These are phyloP conservation scores for Drosophila orena DNA, from an alignment of 1,140 invertebrate genomes.

Conservation along the genomic window DNA sequence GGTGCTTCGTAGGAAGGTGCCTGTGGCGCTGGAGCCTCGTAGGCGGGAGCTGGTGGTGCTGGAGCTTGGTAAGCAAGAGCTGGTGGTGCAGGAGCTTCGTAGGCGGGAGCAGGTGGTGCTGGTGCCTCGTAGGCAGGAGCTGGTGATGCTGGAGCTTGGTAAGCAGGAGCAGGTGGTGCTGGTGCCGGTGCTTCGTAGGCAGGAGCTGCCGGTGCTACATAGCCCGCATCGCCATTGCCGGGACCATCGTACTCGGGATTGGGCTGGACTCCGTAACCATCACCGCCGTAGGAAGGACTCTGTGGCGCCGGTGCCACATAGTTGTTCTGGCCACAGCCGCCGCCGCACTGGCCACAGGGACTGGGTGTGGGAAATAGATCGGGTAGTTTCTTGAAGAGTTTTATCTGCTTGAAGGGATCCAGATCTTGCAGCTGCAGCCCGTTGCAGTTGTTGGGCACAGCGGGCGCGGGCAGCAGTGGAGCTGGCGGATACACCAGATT, in stretches of 20 bases:
- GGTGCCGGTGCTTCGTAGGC: constrained; percentile 18
- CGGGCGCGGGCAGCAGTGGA: not conserved
- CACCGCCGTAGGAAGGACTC: constrained; percentile 25
- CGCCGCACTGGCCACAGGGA: constrained; percentile 35
- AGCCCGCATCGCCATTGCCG: constrained; percentile 64
- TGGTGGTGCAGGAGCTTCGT: constrained; percentile 21
- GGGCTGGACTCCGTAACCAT: constrained; percentile 8
- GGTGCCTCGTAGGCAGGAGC: constrained; percentile 23
- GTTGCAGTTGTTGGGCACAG: constrained; percentile 31
- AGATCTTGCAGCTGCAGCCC: constrained; percentile 47
- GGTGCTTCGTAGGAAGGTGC: constrained; percentile 30
- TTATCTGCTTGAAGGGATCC: constrained; percentile 70
- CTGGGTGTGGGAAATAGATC: constrained; percentile 54
- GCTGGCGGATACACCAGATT: constrained; percentile 22
- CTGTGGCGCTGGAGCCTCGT: constrained; percentile 21
- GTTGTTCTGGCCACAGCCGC: constrained; percentile 31
- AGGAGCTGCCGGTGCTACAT: constrained; percentile 28
- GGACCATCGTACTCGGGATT: constrained; percentile 57
- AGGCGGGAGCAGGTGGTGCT: not conserved
- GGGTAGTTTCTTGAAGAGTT: constrained; percentile 66
- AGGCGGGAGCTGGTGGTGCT: constrained; percentile 9
- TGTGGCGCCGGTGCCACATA: constrained; percentile 34
- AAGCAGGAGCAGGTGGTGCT: constrained; percentile 1
- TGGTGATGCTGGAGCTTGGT: constrained; percentile 17
- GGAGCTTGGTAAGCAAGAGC: constrained; percentile 26